Conservation (phyloP, 2,113 vertebrate genomes). For the cattle (Bos taurus) region DNA sequence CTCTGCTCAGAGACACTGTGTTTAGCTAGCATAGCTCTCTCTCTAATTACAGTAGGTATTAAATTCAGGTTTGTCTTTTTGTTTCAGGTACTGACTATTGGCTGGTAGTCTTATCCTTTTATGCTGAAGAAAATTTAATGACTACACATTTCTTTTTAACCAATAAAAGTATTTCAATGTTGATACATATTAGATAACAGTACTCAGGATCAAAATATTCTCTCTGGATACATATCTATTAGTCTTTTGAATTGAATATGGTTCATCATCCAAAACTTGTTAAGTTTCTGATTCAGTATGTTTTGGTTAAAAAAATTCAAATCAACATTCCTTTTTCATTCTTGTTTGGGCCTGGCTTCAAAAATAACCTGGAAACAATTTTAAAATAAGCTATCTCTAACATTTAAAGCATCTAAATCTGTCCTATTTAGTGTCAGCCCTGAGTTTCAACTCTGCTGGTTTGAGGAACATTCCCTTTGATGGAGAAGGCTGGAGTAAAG, state of each 20-base stretch:
- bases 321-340: not conserved
- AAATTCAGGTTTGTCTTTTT: not conserved
- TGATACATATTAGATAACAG: not conserved
- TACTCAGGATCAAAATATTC: not conserved
- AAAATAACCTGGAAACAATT: not conserved
- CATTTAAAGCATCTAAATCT: not conserved
- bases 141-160: not conserved
- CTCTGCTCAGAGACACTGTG: not conserved
- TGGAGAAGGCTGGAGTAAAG: not conserved
- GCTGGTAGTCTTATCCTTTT: not conserved
- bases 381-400: not conserved
- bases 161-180: conserved; percentile 8
- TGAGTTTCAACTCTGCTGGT: not conserved
- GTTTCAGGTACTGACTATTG: not conserved
- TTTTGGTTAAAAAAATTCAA: conserved; percentile 24
- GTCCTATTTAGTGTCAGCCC: not conserved
- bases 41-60: not conserved
- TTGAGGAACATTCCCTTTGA: not conserved
- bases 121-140: not conserved
- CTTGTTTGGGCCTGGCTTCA: not conserved
- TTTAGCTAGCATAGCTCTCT: not conserved
- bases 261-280: not conserved
- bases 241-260: conserved; percentile 2
- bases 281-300: conserved; percentile 42
- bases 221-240: not conserved